A percentile compares a stretch with the other conserved stretches of the same genome.
Evolutionary conservation across 2,797 vertebrate genomes (phyloP).

Genomic region (Poliocrania exsul): DNA sequence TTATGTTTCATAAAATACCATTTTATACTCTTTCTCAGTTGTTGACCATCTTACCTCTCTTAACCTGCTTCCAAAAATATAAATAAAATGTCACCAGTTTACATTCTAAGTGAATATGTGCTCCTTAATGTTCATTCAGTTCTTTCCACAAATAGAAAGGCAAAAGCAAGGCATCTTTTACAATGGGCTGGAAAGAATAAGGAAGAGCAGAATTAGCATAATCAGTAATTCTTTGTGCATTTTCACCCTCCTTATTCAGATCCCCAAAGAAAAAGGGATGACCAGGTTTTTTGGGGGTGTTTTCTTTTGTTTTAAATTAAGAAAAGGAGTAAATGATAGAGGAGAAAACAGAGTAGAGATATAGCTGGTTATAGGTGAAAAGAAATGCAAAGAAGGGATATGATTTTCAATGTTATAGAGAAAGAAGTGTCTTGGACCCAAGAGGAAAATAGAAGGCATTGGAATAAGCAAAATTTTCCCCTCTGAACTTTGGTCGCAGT

Average conservation of each 20-base stretch:
- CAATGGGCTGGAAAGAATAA: neutral
- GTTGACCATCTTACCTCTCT: neutral
- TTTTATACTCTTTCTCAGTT: neutral
- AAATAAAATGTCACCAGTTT: neutral
- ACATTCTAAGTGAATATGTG: neutral
- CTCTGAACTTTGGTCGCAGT: neutral
- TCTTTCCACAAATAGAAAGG: neutral
- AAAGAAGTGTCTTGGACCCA: neutral
- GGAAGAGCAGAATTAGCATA: neutral
- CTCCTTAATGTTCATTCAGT: neutral
- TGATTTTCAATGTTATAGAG: neutral
- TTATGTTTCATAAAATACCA: neutral
- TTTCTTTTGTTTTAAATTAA: neutral
- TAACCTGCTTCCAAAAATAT: neutral
- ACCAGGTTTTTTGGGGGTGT: no score
- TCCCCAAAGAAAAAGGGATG: accelerated
- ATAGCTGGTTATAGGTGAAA: neutral
- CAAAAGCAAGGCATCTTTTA: neutral
- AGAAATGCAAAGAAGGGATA: neutral
- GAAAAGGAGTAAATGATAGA: accelerated
- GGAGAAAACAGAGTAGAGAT: neutral
- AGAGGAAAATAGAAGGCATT: neutral
- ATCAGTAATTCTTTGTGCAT: neutral
- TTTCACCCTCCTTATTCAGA: neutral
- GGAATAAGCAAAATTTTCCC: neutral